Evolutionary conservation across 1,140 invertebrate genomes (phyloP).

Genomic region (Drosophila virilis): DNA sequence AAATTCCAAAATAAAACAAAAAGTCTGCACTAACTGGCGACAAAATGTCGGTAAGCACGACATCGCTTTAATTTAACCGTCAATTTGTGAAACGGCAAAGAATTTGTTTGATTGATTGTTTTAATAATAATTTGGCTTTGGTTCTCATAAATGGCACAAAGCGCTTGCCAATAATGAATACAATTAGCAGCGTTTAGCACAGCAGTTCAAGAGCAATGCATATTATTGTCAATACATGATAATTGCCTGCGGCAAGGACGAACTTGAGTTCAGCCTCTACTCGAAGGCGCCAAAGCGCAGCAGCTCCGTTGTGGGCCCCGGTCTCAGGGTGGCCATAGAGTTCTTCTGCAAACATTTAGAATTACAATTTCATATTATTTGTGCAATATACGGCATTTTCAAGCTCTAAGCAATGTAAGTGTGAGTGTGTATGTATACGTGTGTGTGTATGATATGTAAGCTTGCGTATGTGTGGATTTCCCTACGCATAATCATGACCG

Average conservation of each 20-base stretch:
- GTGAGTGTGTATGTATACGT: constrained; percentile 8
- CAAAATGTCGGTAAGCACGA: constrained; percentile 35
- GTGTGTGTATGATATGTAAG: constrained; percentile 6
- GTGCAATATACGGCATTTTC: constrained; percentile 14
- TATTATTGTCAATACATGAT: constrained; percentile 23
- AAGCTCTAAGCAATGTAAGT: constrained; percentile 8
- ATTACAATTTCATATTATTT: constrained; percentile 63
- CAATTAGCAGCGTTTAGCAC: constrained; percentile 60
- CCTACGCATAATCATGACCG: constrained; percentile 10
- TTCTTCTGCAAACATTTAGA: constrained; percentile 76
- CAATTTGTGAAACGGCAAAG: constrained; percentile 37
- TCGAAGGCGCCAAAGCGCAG: constrained; percentile 71
- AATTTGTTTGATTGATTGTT: constrained; percentile 72
- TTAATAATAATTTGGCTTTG: constrained; percentile 42
- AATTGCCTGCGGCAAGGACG: constrained; percentile 39
- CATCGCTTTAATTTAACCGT: constrained; percentile 45
- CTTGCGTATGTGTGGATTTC: constrained; percentile 5
- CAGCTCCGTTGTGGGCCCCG: constrained; percentile 59
- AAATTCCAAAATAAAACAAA: constrained; percentile 22
- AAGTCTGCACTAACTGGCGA: constrained; percentile 13
- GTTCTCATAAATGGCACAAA: constrained; percentile 35
- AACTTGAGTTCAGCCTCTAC: constrained; percentile 29
- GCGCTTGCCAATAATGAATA: constrained; percentile 57
- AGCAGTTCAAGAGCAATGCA: constrained; percentile 16
- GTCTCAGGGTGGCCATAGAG: constrained; percentile 61